Evolutionary conservation across 35 echinoderm and acorn worm species (phyloP), one percentile per base, ranked within the genome.

Genomic region (Heliocidaris tuberculata): DNA sequence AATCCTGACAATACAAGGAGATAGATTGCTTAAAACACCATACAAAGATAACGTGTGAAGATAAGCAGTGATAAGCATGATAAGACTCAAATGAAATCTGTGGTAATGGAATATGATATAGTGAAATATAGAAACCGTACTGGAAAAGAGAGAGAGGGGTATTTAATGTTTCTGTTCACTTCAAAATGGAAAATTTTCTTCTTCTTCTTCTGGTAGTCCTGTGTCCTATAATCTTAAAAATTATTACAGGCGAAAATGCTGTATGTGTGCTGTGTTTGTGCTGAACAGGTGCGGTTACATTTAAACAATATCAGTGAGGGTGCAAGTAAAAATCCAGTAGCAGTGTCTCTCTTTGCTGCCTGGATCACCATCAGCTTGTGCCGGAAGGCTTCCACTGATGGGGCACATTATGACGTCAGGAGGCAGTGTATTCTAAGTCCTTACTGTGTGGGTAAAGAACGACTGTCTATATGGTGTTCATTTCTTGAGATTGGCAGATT

Each of bases 351-450:
- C 70, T 85, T 2, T 29, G n/a, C 70, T 85, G 70, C 70, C 15
- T 85, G n/a, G 70, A 1, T 85, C n/a, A 29, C n/a, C 70, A 85
- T 85, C 70, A 85, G 70, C 70, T 85, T 85, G n/a, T 19, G 70
- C 70, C 70, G 70, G 4, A 85, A 85, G 70, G 70, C 70, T 85
- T 85, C 70, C 70, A 85, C 70, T 85, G 70, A 85, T 85, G 70
- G 70, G 70, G 70, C 70, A 19, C 11, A 71, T 11, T 24, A 71
- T 85, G 1, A 85, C 4, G 70, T 29, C 70, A 85, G 70, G 70
- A 29, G 70, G 70, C 70, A 85, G 70, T 85, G 70, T 19, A 29
- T 85, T 85, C 70, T 4, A 85, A 85, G 70, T 85, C 70, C 70
- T 16, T 29, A 85, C 70, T 19, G 70, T 85, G 70, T 24, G 61